These are phyloP conservation scores for Deilephila elpenor DNA, from an alignment of 2,888 invertebrate genomes.

Conservation along the genomic window DNA sequence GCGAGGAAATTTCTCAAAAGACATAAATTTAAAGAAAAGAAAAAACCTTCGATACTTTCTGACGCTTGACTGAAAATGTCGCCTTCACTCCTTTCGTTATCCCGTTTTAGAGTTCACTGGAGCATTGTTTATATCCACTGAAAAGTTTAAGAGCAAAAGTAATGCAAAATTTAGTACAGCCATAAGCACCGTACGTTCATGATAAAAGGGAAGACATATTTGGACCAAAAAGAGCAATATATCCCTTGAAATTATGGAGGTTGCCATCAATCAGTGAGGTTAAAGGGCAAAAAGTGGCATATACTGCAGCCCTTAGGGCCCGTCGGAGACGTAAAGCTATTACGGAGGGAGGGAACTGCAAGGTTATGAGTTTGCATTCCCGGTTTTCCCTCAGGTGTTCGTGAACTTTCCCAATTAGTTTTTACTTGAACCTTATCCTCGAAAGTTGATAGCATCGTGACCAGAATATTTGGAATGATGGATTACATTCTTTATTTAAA, in stretches of 20 bases:
- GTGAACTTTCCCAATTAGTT: constrained; percentile 21
- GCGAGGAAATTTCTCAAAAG: no score
- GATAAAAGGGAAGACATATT: not conserved
- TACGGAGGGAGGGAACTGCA: not conserved
- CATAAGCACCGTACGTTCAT: not conserved
- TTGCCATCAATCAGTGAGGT: constrained; percentile 8
- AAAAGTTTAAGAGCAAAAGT: not conserved
- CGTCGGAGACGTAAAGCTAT: not conserved
- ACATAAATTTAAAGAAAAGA: no score
- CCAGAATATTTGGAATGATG: not conserved
- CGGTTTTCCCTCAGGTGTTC: constrained; percentile 10
- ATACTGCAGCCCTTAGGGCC: constrained; percentile 12
- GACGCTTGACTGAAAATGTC: no score
- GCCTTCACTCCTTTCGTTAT: no score
- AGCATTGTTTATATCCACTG: no score
- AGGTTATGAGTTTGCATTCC: constrained; percentile 4
- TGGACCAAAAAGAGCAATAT: not conserved
- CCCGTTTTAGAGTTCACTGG: no score
- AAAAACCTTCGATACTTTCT: no score
- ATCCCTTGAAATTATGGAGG: constrained; percentile 5
- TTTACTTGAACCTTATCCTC: constrained; percentile 1
- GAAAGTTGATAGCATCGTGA: not conserved
- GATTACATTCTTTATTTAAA: not conserved
- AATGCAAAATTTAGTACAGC: not conserved
- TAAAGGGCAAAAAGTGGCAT: constrained; percentile 11